These are phyloP conservation scores for Drosophila paulistorum DNA, from an alignment of 1,140 invertebrate genomes.

Conservation along the genomic window DNA sequence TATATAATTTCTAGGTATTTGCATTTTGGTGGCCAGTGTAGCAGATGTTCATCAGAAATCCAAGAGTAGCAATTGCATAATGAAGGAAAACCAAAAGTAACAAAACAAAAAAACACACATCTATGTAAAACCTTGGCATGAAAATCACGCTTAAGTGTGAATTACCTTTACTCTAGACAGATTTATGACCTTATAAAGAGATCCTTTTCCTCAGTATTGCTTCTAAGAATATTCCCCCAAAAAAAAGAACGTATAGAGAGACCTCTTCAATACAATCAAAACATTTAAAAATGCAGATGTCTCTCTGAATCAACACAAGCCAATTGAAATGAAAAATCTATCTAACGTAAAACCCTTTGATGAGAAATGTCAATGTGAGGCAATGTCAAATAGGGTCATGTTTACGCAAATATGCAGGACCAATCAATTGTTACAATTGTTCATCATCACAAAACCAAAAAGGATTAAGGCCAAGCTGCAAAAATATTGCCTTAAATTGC, in stretches of 20 bases:
- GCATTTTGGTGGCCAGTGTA: conserved; percentile 49
- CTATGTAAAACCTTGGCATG: conserved; percentile 7
- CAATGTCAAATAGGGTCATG: conserved; percentile 38
- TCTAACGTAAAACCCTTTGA: neutral
- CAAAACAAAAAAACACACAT: neutral
- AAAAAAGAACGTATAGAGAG: conserved; percentile 30
- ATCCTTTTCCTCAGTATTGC: too few relatives aligned
- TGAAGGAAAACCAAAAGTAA: conserved; percentile 19
- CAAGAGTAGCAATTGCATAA: conserved; percentile 51
- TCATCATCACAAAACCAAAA: too few relatives aligned
- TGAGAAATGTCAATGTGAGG: neutral
- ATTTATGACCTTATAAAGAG: conserved; percentile 60
- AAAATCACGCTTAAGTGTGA: conserved; percentile 66
- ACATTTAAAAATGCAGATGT: conserved; percentile 1
- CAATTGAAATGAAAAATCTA: neutral
- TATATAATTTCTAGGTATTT: conserved; percentile 51
- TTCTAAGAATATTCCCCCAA: conserved; percentile 38
- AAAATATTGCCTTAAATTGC: conserved; percentile 35
- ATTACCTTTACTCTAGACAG: conserved; percentile 32
- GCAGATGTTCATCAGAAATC: conserved; percentile 56
- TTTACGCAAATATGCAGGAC: conserved; percentile 62
- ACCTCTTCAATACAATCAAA: conserved; percentile 11
- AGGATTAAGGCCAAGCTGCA: conserved; percentile 59
- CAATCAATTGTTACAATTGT: conserved; percentile 38
- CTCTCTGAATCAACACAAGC: neutral